phyloP scores from a whole-genome alignment of 2,113 vertebrate species.

The Alouatta palliata region DNA sequence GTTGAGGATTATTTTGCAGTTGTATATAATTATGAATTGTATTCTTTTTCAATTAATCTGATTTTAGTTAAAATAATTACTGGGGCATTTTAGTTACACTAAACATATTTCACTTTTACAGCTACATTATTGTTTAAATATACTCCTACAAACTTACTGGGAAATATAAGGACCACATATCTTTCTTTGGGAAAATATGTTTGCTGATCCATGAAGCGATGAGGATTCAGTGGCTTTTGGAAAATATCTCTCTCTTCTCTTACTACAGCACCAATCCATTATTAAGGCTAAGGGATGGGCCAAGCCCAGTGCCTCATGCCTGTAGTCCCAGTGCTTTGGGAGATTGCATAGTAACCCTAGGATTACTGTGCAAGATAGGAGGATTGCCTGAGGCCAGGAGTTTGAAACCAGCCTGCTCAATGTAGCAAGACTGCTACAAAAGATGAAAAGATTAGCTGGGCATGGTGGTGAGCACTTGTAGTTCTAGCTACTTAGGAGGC shows the following conservation, averaged over 20 bases:
- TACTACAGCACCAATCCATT: background rate
- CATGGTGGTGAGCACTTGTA: too few relatives aligned
- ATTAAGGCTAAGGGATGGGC: background rate
- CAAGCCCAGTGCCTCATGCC: too few relatives aligned
- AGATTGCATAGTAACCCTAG: too few relatives aligned
- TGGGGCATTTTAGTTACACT: conserved; percentile 29
- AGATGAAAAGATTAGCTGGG: too few relatives aligned
- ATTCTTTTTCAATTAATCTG: conserved; percentile 22
- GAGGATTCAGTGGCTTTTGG: background rate
- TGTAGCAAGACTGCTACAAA: too few relatives aligned
- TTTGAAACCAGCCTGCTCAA: too few relatives aligned
- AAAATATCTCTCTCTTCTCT: background rate
- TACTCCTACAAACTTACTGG: background rate
- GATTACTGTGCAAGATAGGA: too few relatives aligned
- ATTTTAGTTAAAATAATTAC: conserved; percentile 43
- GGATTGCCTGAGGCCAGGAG: too few relatives aligned
- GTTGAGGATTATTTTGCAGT: background rate
- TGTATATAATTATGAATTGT: background rate
- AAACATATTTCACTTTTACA: conserved; percentile 22
- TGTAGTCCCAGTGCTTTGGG: too few relatives aligned
- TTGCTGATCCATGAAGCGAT: background rate
- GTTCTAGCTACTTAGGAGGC: too few relatives aligned
- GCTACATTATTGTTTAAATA: background rate
- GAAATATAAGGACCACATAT: background rate
- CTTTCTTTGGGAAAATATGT: background rate